Evolutionary conservation across 2,113 vertebrate species (phyloP), one percentile per base, ranked within the genome.

Genomic region (Hemibagrus wyckioides): DNA sequence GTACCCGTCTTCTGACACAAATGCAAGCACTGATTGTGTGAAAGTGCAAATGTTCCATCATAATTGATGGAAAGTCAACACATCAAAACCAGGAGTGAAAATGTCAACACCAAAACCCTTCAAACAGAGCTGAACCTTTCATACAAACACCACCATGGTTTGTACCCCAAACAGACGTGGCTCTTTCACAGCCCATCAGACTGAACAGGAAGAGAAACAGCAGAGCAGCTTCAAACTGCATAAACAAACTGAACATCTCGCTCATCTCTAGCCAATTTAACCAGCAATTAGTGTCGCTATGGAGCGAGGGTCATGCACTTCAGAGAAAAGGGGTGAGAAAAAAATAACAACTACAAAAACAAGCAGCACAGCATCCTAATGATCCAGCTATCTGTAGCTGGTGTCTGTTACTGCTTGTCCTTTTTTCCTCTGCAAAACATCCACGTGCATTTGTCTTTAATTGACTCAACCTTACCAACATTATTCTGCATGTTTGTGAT

Each of bases 211-310:
- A 54, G 80, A 85, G 85, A 69, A 69, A 61, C 79, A 90, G 86
- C 83, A 39, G 77, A 15, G 80, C 44, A 67, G 80, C 25, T 25
- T 28, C 84, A n/a, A 83, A 56, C 67, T 88, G 82, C 52, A 88
- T 73, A 84, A 39, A 80, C 52, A 71, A 52, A 10, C 33, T 28
- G 33, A 75, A 56, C 65, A 75, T 56, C 48, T 73, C 33, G n/a
- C 84, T 89, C 79, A 73, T 88, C 85, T 75, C 41, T 67, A 71
- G 82, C 50, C 59, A 84, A 89, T 92, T 93, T 93, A 89, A 90
- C 89, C 90, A 94, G 92, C 93, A 95, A 94, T 95, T 94, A 94
- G 92, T 90, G 65, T 13, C 76, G 80, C 85, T 69, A 50, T 88
- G 88, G 89, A 83, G 85, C 80, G 84, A 61, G 90, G 88, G 91